Conservation (phyloP, 2,888 invertebrate species). For the Chymomyza fuscimana region DNA sequence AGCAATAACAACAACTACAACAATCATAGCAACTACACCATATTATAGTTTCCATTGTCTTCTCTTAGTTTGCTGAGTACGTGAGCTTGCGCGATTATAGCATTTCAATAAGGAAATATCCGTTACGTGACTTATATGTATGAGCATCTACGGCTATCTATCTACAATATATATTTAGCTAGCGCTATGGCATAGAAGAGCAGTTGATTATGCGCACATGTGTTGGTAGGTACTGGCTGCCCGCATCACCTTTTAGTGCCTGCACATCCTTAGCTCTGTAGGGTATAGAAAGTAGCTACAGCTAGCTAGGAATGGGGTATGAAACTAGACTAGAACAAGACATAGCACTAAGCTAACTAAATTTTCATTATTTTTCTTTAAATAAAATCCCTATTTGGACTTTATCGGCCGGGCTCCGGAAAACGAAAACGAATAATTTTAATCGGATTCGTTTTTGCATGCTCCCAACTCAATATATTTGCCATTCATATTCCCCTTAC, state of each 20-base stretch:
- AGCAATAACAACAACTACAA: conserved; percentile 15
- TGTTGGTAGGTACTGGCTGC: not conserved
- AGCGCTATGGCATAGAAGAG: not conserved
- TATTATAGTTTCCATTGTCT: conserved; percentile 54
- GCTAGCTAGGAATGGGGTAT: not conserved
- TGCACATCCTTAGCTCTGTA: not conserved
- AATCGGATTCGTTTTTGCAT: too few relatives aligned
- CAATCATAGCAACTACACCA: not conserved
- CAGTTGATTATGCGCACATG: not conserved
- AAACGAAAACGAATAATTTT: too few relatives aligned
- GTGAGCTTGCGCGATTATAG: conserved; percentile 76
- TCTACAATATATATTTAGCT: not conserved
- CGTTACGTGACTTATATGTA: conserved; percentile 77
- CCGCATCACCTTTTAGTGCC: not conserved
- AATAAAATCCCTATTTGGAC: too few relatives aligned
- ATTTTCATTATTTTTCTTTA: too few relatives aligned
- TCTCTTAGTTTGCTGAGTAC: conserved; percentile 44
- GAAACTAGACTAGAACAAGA: too few relatives aligned
- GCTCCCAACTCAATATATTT: too few relatives aligned
- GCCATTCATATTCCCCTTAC: too few relatives aligned
- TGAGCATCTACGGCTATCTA: not conserved
- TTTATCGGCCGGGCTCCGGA: too few relatives aligned
- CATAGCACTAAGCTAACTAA: too few relatives aligned
- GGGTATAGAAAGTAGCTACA: not conserved
- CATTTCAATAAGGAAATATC: conserved; percentile 79